Evolutionary conservation across 2,113 vertebrate species (phyloP).

Genomic region (Tautogolabrus adspersus): DNA sequence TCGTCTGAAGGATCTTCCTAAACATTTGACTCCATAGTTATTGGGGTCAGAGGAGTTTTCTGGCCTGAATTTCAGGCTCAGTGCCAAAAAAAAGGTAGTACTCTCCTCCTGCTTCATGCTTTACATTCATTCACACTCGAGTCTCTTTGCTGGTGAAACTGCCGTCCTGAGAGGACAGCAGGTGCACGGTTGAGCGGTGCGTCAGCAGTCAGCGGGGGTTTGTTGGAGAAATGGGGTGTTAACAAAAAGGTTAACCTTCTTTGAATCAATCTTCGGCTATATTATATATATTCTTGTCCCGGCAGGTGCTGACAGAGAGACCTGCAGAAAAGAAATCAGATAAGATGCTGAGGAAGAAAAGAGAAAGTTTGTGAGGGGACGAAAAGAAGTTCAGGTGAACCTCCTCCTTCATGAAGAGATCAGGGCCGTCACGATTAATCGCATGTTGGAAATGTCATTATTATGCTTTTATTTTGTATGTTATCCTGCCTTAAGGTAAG

Average conservation of each 20-base stretch:
- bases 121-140: constrained; percentile 21
- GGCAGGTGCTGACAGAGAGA: constrained; percentile 18
- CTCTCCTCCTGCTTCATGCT: background rate
- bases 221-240: constrained; percentile 41
- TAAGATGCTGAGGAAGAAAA: constrained; percentile 8
- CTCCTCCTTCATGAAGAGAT: no score
- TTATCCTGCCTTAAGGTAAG: no score
- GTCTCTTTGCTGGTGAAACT: no score
- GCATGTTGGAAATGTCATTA: no score
- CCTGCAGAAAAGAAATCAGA: constrained; percentile 9
- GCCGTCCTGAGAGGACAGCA: constrained; percentile 9
- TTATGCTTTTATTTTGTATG: no score
- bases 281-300: constrained; percentile 40
- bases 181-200: constrained; percentile 34
- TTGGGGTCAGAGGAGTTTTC: constrained; percentile 29
- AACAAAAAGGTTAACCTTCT: constrained; percentile 54
- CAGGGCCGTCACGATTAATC: no score
- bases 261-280: constrained; percentile 38
- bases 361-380: background rate
- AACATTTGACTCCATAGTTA: constrained; percentile 48
- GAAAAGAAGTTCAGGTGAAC: background rate
- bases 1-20: constrained; percentile 25
- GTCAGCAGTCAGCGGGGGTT: constrained; percentile 1
- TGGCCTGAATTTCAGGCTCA: background rate
- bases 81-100: constrained; percentile 14